Evolutionary conservation across 2,888 invertebrate genomes (phyloP).

Genomic region (Pollenia angustigena): DNA sequence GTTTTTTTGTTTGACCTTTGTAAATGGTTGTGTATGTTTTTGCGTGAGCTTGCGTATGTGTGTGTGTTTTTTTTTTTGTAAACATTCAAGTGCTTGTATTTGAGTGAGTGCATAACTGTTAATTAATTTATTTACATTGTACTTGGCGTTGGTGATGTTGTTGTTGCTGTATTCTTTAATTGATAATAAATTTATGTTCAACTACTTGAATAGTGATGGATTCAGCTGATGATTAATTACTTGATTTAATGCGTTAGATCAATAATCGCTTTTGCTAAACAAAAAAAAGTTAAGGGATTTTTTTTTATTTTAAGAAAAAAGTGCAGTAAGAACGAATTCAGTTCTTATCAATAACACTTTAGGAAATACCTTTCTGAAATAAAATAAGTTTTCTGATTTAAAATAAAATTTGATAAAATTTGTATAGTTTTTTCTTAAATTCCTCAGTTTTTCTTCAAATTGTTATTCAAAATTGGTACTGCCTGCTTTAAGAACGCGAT

Average conservation of each 20-base stretch:
- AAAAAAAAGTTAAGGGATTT: neutral
- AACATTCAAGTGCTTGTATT: constrained; percentile 16
- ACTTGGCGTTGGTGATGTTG: neutral
- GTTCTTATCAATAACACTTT: too few species aligned
- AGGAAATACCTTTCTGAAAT: too few species aligned
- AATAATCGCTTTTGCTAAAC: neutral
- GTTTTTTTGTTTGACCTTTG: neutral
- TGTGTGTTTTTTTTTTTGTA: neutral
- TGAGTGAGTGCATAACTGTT: constrained; percentile 59
- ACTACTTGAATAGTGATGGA: constrained; percentile 19
- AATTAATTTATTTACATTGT: constrained; percentile 65
- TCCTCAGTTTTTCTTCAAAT: too few species aligned
- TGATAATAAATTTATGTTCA: constrained; percentile 47
- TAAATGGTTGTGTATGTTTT: neutral
- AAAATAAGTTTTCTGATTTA: too few species aligned
- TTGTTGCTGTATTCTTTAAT: constrained; percentile 34
- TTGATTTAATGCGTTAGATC: constrained; percentile 29
- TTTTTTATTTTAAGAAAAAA: neutral
- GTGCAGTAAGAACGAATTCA: neutral
- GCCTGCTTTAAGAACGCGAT: too few species aligned
- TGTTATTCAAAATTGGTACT: too few species aligned
- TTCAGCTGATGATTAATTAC: constrained; percentile 47
- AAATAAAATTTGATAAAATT: too few species aligned
- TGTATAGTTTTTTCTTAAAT: too few species aligned
- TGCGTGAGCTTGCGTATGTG: neutral